A percentile compares a stretch with the other conserved stretches of the same genome.
Evolutionary conservation across 2,797 vertebrate genomes (phyloP).

Genomic region (Carcharodon carcharias): DNA sequence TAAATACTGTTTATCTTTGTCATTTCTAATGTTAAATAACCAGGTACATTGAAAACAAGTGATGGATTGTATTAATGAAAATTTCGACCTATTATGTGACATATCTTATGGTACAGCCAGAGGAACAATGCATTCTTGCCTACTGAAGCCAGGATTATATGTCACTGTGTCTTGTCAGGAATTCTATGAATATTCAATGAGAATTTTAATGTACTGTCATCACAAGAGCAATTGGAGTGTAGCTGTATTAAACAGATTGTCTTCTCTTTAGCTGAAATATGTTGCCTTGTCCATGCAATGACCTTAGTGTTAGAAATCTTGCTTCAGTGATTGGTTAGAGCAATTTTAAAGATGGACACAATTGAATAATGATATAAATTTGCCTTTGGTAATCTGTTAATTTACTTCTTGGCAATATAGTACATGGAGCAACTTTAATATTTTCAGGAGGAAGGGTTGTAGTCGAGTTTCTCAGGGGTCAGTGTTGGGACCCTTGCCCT

Average conservation of each 20-base stretch:
- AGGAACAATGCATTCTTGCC: slow-evolving; percentile 39
- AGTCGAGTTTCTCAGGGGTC: too few species aligned
- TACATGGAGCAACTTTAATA: not conserved
- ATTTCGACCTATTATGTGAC: slow-evolving; percentile 45
- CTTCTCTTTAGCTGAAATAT: slow-evolving; percentile 56
- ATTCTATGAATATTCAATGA: slow-evolving; percentile 66
- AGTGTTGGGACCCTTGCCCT: too few species aligned
- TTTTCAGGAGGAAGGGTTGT: not conserved
- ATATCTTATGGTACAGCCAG: slow-evolving; percentile 40
- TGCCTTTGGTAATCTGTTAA: slow-evolving; percentile 9
- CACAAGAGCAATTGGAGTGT: slow-evolving; percentile 55
- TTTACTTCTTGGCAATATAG: not conserved
- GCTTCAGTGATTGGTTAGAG: slow-evolving; percentile 15
- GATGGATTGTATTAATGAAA: slow-evolving; percentile 41
- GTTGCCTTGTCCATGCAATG: slow-evolving; percentile 60
- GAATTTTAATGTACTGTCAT: slow-evolving; percentile 61
- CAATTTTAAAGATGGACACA: not conserved
- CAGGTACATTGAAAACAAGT: slow-evolving; percentile 35
- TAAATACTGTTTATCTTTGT: slow-evolving; percentile 39
- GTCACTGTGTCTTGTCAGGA: slow-evolving; percentile 58
- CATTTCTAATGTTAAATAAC: slow-evolving; percentile 27
- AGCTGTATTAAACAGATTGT: slow-evolving; percentile 59
- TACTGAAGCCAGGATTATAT: slow-evolving; percentile 47
- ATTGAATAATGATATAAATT: not conserved
- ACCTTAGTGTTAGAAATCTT: slow-evolving; percentile 49